Evolutionary conservation across 2,797 vertebrate genomes (phyloP), one percentile per base, ranked within the genome.

Genomic region (Myotis daubentonii): DNA sequence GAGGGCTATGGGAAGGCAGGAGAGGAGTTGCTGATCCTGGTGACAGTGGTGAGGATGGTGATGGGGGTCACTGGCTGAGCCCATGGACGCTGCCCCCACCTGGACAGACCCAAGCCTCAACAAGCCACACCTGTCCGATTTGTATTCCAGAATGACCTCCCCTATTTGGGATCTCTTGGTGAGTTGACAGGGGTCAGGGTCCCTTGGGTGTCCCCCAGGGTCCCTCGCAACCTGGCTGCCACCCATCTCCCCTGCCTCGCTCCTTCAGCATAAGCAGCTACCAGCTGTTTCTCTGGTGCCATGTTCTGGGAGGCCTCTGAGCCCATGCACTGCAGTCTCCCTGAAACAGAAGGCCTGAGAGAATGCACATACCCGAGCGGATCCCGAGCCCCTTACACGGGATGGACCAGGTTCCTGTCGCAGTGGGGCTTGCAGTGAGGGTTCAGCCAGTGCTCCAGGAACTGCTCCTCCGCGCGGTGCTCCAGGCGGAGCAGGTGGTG

Each of bases 371-470:
- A 97, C 98, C 96, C 0, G 3, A 10, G 91, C 1, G 6, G 2
- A 20, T 57, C 41, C 33, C 16, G n/a, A 65, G 41, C 0, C 19
- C 47, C 12, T 98, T 98, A 99, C 89, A 99, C 87, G 0, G 99
- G 99, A 89, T 99, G 89, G 72, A 99, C 99, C 20, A 98, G 97
- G 96, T 99, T 99, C 96, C 99, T 98, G 98, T 99, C 98, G 41
- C 99, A 99, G 96, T 99, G 99, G 1, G 99, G 99, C 93, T 98
- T 96, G 95, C 99, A 99, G 94, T 99, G 98, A 2, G 99, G 99
- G 96, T 99, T 99, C 97, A 99, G 66, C 99, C 99, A 99, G 96
- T 99, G 97, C 93, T 99, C 99, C 97, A 99, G 89, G 97, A 99
- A 99, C 89, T 99, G 99, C 97, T 99, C 99, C 96, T 99, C 99